These are phyloP conservation scores for Tyrannus savana DNA, from an alignment of 2,113 vertebrate genomes.

Conservation along the genomic window DNA sequence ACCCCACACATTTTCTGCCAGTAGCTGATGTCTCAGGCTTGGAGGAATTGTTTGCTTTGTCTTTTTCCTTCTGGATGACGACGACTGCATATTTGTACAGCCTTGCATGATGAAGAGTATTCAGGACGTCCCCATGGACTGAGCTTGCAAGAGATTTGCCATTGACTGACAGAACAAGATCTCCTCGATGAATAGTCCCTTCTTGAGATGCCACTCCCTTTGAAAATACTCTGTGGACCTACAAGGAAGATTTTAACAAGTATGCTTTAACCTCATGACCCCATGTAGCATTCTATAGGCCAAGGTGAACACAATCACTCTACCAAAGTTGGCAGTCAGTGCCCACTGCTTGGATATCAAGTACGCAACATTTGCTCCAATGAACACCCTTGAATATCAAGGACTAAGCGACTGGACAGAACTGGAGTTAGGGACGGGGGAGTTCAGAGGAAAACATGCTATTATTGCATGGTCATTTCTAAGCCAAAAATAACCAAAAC, in stretches of 20 bases:
- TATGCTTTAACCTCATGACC: neutral
- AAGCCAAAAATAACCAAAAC: neutral
- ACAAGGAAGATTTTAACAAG: neutral
- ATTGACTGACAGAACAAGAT: slow-evolving; percentile 88
- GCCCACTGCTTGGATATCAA: neutral
- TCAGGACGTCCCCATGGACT: slow-evolving; percentile 85
- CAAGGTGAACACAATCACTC: neutral
- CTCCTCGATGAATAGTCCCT: slow-evolving; percentile 86
- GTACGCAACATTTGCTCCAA: neutral
- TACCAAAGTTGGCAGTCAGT: neutral
- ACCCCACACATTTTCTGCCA: slow-evolving; percentile 44
- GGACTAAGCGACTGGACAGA: neutral
- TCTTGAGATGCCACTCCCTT: slow-evolving; percentile 87
- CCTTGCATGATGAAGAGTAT: slow-evolving; percentile 86
- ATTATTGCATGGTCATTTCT: neutral
- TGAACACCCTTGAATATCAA: neutral
- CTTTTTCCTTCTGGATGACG: slow-evolving; percentile 80
- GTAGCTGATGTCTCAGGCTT: slow-evolving; percentile 58
- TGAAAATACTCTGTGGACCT: slow-evolving; percentile 94
- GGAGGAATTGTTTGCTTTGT: slow-evolving; percentile 42
- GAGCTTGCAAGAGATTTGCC: slow-evolving; percentile 79
- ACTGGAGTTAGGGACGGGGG: neutral
- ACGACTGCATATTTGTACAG: slow-evolving; percentile 79
- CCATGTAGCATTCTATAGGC: neutral
- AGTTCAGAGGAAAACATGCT: neutral